Percentiles rank a stretch among this genome's conserved stretches.
Conservation (phyloP, 2,797 vertebrate species). For the Gambelia wislizenii region DNA sequence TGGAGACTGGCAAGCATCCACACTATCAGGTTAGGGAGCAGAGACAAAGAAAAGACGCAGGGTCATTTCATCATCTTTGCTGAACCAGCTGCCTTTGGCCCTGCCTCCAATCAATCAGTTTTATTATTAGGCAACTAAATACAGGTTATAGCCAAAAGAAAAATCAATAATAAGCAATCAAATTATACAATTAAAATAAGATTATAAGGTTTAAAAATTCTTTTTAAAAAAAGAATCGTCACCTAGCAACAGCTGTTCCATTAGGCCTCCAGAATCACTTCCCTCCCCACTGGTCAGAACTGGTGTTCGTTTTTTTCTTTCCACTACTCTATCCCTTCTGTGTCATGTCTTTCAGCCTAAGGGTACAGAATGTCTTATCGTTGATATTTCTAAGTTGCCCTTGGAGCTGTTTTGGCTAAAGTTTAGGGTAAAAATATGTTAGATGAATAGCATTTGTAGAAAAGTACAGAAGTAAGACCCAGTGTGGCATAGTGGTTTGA, state of each 20-base stretch:
- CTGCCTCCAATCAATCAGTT: background rate
- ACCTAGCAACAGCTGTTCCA: background rate
- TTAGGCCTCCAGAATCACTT: background rate
- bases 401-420: background rate
- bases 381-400: background rate
- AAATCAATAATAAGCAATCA: too few relatives aligned
- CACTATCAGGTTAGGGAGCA: background rate
- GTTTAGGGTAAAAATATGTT: background rate
- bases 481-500: too few relatives aligned
- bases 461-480: too few relatives aligned
- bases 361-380: background rate
- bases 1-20: background rate
- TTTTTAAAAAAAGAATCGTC: too few relatives aligned
- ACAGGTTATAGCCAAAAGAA: too few relatives aligned
- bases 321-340: background rate
- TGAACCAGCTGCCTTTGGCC: background rate
- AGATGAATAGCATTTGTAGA: too few relatives aligned
- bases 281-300: background rate
- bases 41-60: background rate
- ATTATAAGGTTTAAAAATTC: too few relatives aligned
- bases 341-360: background rate
- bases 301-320: background rate
- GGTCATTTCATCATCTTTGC: background rate
- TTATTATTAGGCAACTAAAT: too few relatives aligned
- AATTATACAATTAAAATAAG: too few relatives aligned